Base-by-base conservation (phyloP, 1,140 invertebrate genomes). In the Leptinotarsa undecemlineata region DNA sequence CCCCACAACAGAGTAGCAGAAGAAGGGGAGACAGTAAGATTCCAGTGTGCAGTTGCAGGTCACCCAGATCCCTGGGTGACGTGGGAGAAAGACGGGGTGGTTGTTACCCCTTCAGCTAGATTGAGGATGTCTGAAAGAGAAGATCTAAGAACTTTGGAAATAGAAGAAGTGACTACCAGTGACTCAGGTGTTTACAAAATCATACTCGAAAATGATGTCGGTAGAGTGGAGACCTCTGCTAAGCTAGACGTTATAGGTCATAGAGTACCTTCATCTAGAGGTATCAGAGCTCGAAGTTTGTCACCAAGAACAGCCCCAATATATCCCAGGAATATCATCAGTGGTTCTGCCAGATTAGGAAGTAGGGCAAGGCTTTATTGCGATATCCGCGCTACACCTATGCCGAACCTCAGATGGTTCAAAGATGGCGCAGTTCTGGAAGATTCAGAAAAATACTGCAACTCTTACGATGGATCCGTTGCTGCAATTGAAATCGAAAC, bases 1-100 rank as follows among this genome's bases (percentile, higher is more conserved):
- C 95, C 95, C 2, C 93, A 94, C 81, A 95, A 95, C 83, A 90
- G 92, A 64, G 90, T 95, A 6, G 93, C 90, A 0, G 92, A 95
- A 82, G 92, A 94, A 84, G 94, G 94, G 11, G 93, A 95, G 78
- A 92, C 91, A 2, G 90, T 93, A 1, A 82, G 91, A 8, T 95
- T 96, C 84, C 92, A 94, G 79, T 94, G 93, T 79, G 90, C 93
- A 2, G 90, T 95, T 1, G 89, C 89, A 8, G 94, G 94, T 1
- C 88, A 94, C 78, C 94, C 94, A 0, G 85, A 89, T 0, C 94
- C 94, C 0, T 93, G 91, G 91, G 88, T 91, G 0, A 89, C 89
- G 4, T 95, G 94, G 94, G 92, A 94, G 81, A 95, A 95, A 81
- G 91, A 95, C 79, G 91, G 92, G 4, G 76, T 87, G 5, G 85